These are phyloP conservation scores for Malurus splendens DNA, from an alignment of 2,797 vertebrate genomes.

Conservation along the genomic window DNA sequence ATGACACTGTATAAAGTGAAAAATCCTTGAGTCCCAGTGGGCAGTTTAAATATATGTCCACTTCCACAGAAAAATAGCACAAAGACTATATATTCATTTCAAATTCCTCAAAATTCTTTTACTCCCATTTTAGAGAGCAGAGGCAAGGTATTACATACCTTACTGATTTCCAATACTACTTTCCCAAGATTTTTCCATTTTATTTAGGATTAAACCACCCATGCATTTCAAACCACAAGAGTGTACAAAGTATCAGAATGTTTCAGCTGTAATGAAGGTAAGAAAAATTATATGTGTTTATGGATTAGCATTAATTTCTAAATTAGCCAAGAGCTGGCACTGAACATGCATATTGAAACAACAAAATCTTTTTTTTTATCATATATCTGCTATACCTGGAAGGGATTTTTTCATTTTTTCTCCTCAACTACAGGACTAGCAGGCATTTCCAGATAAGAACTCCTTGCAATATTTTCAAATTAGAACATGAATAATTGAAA, in stretches of 20 bases:
- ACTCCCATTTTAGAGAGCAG: not conserved
- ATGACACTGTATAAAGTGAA: not conserved
- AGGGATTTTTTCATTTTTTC: not conserved
- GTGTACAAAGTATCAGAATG: not conserved
- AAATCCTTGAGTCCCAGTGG: not conserved
- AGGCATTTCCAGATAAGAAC: not conserved
- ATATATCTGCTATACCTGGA: not conserved
- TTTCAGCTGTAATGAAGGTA: not conserved
- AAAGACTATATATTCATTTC: not conserved
- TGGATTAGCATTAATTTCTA: constrained; percentile 6
- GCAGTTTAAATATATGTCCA: not conserved
- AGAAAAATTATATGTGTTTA: not conserved
- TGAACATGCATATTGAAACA: not conserved
- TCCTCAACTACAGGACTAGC: not conserved
- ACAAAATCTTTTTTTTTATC: not conserved
- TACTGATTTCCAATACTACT: not conserved
- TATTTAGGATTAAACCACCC: not conserved
- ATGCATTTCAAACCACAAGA: not conserved
- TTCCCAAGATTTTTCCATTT: not conserved
- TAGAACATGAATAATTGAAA: constrained; percentile 44
- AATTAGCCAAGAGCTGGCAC: not conserved
- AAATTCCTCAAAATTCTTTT: not conserved
- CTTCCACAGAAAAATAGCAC: not conserved
- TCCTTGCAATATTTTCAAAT: constrained; percentile 40
- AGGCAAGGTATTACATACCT: not conserved